Base-by-base conservation (phyloP, 1,140 invertebrate genomes). In the Bombus vancouverensis region DNA sequence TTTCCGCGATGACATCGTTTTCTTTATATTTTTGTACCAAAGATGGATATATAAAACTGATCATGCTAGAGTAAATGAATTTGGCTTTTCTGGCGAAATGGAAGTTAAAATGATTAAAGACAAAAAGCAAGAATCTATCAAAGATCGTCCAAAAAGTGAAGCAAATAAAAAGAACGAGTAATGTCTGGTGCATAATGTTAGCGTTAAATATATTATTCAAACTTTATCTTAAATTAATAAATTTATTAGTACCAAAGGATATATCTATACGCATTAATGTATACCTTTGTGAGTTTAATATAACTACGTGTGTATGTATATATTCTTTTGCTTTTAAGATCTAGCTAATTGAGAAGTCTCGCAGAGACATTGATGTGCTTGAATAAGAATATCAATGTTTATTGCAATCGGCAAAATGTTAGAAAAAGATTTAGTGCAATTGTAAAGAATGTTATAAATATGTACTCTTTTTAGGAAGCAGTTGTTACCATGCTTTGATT, bases 1-100 rank as follows among this genome's bases (percentile, higher is more conserved):
- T 95, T 99, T 99, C 95, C 97, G 99, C 94, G 99, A 99, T 96
- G 98, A 99, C 96, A 98, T 99, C 89, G 97, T 99, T 47, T 99
- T 99, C 96, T 98, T 99, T 93, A 99, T 99, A 92, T 99, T 98
- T 96, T 96, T 99, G 72, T 99, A 99, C 94, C 99, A 99, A 96
- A 97, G 98, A 81, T 99, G 98, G 97, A 99, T 99, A 88, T 99
- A 99, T 95, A 98, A 98, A 90, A 99, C 98, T 42, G 99, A 99
- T 95, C 98, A 97, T 37, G 97, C 97, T 53, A 96, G 99, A 90
- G 97, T 99, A 5, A 99, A 99, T 95, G 99, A 99, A 94, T 99
- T 99, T 96, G 99, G 99, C 47, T 99, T 97, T 93, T 97, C 97
- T 37, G 97, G 96, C 6, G 97, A 98, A 93, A 97, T 97, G 96